Evolutionary conservation across 2,888 invertebrate genomes (phyloP).

Genomic region (Acrocyrtus sp.): DNA sequence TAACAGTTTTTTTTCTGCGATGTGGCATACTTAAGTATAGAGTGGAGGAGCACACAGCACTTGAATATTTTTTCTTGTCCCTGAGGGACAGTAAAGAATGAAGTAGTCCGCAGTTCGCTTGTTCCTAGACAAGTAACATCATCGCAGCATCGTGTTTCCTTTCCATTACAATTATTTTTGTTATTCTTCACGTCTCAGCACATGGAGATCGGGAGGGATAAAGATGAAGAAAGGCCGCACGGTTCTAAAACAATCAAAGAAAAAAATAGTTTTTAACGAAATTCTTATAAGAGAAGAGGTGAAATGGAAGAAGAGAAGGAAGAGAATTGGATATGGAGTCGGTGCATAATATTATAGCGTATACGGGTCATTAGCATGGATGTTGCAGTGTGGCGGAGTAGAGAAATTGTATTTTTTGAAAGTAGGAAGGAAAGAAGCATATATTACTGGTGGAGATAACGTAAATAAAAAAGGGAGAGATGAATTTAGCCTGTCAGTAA

Average conservation of each 20-base stretch:
- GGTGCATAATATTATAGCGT: slow-evolving; percentile 40
- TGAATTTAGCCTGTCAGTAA: slow-evolving; percentile 45
- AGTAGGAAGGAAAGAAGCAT: slow-evolving; percentile 13
- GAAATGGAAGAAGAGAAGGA: too few species aligned
- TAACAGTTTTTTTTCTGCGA: too few species aligned
- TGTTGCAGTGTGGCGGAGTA: slow-evolving; percentile 7
- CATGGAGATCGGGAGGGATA: slow-evolving; percentile 6
- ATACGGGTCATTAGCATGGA: slow-evolving; percentile 37
- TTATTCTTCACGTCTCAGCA: background rate
- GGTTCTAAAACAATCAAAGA: slow-evolving; percentile 39
- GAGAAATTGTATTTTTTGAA: slow-evolving; percentile 3
- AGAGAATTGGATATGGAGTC: slow-evolving; percentile 22
- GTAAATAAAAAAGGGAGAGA: background rate
- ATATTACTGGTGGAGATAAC: background rate
- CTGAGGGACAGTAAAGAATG: too few species aligned
- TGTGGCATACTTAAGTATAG: too few species aligned
- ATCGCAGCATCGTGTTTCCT: slow-evolving; percentile 8
- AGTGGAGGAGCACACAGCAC: too few species aligned
- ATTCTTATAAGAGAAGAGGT: too few species aligned
- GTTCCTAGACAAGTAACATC: too few species aligned
- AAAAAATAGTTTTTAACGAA: too few species aligned
- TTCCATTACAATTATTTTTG: background rate
- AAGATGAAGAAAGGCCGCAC: slow-evolving; percentile 40
- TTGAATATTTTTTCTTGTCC: too few species aligned
- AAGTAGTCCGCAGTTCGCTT: too few species aligned